Percentiles rank a stretch among this genome's conserved stretches.
Evolutionary conservation across 2,113 vertebrate species (phyloP).

Genomic region (Hemiprocne comata): DNA sequence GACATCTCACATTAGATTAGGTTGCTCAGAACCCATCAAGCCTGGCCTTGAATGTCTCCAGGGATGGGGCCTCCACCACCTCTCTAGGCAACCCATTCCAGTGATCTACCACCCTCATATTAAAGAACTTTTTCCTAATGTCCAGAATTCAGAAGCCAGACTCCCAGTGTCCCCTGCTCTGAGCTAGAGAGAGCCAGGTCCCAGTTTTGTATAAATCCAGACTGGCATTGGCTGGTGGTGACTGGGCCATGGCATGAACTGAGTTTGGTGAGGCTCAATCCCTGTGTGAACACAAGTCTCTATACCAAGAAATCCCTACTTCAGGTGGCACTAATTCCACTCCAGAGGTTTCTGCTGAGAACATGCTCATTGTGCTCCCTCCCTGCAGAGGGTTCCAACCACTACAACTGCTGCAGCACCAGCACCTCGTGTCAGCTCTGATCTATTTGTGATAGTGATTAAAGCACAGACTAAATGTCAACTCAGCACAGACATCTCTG

Average conservation of each 20-base stretch:
- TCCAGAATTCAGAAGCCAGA: background rate
- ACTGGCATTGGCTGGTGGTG: background rate
- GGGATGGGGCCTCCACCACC: too few species aligned
- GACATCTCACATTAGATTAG: too few species aligned
- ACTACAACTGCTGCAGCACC: accelerated
- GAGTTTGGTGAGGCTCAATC: background rate
- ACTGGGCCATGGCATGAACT: background rate
- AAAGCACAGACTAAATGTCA: background rate
- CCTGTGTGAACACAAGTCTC: background rate
- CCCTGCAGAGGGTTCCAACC: background rate
- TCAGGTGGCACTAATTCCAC: background rate
- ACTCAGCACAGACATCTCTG: background rate
- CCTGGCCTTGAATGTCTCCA: too few species aligned
- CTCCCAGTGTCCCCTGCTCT: background rate
- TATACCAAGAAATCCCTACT: background rate
- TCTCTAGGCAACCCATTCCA: too few species aligned
- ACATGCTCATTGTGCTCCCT: background rate
- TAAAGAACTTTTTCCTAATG: too few species aligned
- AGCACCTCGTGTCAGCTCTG: background rate
- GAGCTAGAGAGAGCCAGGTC: background rate
- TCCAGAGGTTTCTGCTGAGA: background rate
- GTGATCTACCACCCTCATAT: too few species aligned
- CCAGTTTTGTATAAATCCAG: background rate
- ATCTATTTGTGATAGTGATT: background rate
- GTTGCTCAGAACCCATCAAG: too few species aligned